Evolutionary conservation across 2,797 vertebrate genomes (phyloP), one percentile per base, ranked within the genome.

Genomic region (Cyprinella venusta): DNA sequence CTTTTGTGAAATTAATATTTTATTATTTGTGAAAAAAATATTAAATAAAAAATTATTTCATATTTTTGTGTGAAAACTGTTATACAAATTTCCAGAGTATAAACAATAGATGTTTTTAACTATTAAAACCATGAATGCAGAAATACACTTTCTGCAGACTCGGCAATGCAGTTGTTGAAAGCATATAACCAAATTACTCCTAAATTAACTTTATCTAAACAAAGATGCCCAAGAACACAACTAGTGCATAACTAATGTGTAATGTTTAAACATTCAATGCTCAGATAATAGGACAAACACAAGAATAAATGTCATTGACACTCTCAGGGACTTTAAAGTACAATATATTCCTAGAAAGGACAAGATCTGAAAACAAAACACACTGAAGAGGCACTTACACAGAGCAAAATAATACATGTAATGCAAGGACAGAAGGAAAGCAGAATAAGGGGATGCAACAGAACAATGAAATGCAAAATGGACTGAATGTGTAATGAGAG

Each of bases 401-500:
- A 79, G 16, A 30, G 12, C 38, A 71, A 61, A 45, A 71, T 16
- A 68, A 75, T 40, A 26, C 52, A 70, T 19, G 38, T 71, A 71
- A 80, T 71, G 26, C 75, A 76, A 48, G 40, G 6, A 69, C 26
- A 45, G 74, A 70, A 26, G 45, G 16, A 24, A 76, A 68, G 3
- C 8, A 42, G 33, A 59, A 70, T 19, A 70, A 80, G 69, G n/a
- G 42, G 36, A 67, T 68, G 48, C 15, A 54, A 16, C 33, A 67
- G 42, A 50, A 61, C 48, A 59, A 33, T 54, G 71, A 69, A 36
- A 83, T 83, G 71, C 42, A 75, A 71, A 81, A 42, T 50, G 21
- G 67, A 76, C 72, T 64, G 54, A 64, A 61, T 77, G 59, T 76
- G 56, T 45, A 81, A 77, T 80, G 21, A 81, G 21, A 81, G 45